Percentiles rank a stretch among this genome's conserved stretches.
These are phyloP conservation scores for Drosophila mercatorum DNA, from an alignment of 2,888 invertebrate genomes.

Conservation along the genomic window DNA sequence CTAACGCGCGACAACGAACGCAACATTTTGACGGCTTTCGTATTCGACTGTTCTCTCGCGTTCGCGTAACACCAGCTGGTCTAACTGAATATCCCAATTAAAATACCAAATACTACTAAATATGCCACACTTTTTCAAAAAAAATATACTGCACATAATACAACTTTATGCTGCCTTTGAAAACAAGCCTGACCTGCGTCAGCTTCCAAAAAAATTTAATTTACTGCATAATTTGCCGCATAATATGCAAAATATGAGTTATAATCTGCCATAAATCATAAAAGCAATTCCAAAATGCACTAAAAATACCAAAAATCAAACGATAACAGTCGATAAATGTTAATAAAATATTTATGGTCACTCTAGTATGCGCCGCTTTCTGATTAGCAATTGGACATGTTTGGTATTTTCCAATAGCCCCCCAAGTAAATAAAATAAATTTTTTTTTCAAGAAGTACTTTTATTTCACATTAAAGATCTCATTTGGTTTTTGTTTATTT, in stretches of 20 bases:
- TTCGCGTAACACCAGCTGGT: slow-evolving; percentile 61
- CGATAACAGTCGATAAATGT: neutral
- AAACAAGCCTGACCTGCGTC: no score
- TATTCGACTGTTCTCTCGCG: slow-evolving; percentile 46
- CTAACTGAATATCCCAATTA: slow-evolving; percentile 8
- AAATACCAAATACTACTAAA: slow-evolving; percentile 1
- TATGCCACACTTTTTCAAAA: neutral
- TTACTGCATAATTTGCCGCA: neutral
- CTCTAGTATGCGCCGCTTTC: no score
- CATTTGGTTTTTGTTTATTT: slow-evolving; percentile 51
- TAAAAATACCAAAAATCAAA: neutral
- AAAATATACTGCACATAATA: neutral
- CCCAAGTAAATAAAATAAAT: slow-evolving; percentile 1
- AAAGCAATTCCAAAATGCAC: neutral
- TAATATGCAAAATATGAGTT: neutral
- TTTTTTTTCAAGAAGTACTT: slow-evolving; percentile 59
- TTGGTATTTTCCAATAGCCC: neutral
- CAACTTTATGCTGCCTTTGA: neutral
- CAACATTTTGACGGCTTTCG: slow-evolving; percentile 75
- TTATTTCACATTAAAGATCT: slow-evolving; percentile 73
- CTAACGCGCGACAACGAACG: slow-evolving; percentile 77
- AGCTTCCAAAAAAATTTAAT: neutral
- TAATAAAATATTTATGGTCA: neutral
- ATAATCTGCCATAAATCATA: neutral
- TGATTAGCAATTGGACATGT: no score